Base-by-base conservation (phyloP, 2,888 invertebrate genomes). In the Stenodera caucasica region DNA sequence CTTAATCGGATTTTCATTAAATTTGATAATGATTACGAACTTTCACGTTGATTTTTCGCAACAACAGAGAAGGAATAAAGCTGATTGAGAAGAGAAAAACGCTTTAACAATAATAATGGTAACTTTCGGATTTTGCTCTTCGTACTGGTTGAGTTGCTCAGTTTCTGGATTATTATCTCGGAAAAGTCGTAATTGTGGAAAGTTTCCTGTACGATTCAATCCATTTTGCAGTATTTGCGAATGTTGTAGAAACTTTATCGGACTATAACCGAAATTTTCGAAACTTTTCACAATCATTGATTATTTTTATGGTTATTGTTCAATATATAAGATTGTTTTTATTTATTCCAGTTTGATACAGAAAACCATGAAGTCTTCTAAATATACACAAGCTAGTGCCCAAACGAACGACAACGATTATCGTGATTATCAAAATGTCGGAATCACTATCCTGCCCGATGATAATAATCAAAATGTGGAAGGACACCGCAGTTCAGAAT, bases 321-420 rank as follows among this genome's bases (percentile, higher is more conserved):
- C n/a, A 15, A 11, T 11, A 1, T 14, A 35, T 45, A 26, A 26
- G 26, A 26, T 26, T 26, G 3, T 26, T 26, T 26, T 5, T 26
- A 5, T 26, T 5, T 57, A 29, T 50, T 53, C 26, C 40, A 53
- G 52, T 21, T 50, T n/a, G 0, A 14, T 12, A 45, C 32, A 49
- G 12, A 18, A 57, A 33, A n/a, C n/a, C 30, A 80, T 78, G 74
- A 80, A 79, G 67, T 76, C 77, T 26, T 79, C 80, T 49, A 80
- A 80, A 64, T 80, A 78, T 69, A 79, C 78, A 8, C 79, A 79
- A 67, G 80, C 78, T 33, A 64, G 60, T 55, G 74, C 71, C 52
- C 75, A 77, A 11, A 7, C 14, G 14, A 77, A 75, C 65, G 79
- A 78, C 65, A 77, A 76, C 68, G 77, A 77, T 54, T 77, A 71